phyloP scores from a whole-genome alignment of 2,113 vertebrate species.

The Gallinago jamesoni region DNA sequence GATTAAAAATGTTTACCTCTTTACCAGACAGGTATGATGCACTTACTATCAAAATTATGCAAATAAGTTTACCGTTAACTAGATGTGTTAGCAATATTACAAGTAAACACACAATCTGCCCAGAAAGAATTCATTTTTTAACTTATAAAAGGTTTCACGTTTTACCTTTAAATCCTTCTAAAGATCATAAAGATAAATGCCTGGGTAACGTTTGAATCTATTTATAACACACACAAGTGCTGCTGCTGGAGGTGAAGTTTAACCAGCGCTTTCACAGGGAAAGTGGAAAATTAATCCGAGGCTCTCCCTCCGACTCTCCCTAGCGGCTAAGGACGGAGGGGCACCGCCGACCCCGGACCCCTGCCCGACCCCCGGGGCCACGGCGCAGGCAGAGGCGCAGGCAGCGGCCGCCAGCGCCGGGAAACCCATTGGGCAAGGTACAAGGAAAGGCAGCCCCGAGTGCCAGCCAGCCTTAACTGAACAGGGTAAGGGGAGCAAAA shows the following conservation, averaged over 20 bases:
- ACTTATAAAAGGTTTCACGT: neutral
- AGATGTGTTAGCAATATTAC: neutral
- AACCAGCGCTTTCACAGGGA: neutral
- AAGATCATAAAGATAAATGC: conserved; percentile 32
- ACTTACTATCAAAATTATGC: conserved; percentile 21
- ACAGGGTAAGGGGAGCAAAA: neutral
- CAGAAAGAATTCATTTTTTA: neutral
- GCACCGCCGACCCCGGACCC: neutral
- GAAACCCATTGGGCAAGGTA: neutral
- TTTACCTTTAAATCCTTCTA: conserved; percentile 31
- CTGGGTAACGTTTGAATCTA: neutral
- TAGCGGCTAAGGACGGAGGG: conserved; percentile 31
- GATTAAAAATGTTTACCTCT: conserved; percentile 59
- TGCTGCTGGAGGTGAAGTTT: neutral
- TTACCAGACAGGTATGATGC: conserved; percentile 14
- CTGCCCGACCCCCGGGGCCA: neutral
- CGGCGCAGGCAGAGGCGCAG: neutral
- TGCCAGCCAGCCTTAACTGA: neutral
- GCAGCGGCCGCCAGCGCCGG: neutral
- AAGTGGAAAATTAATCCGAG: neutral
- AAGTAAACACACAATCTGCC: neutral
- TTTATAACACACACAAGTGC: neutral
- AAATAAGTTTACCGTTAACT: conserved; percentile 8
- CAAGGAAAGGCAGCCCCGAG: neutral
- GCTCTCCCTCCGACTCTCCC: conserved; percentile 59